Conservation (phyloP, 2,797 vertebrate genomes). For the Margarornis squamiger region DNA sequence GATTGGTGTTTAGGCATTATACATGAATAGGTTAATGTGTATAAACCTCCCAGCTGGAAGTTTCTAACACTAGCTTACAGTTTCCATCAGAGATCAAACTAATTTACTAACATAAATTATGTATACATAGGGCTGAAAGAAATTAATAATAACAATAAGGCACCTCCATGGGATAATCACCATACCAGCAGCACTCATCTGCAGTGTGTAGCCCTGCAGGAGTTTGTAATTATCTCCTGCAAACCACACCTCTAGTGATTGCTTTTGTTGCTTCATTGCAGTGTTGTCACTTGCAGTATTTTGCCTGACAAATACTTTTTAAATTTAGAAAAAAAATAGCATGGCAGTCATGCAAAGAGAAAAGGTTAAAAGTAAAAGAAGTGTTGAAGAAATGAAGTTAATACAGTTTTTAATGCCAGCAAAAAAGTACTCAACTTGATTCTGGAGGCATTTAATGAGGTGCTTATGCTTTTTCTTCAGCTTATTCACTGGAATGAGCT, state of each 20-base stretch:
- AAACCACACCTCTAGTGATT: conserved; percentile 63
- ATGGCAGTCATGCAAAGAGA: not conserved
- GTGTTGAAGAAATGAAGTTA: not conserved
- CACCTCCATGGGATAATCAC: conserved; percentile 75
- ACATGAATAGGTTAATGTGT: conserved; percentile 71
- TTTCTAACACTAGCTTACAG: conserved; percentile 68
- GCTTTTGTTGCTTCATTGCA: conserved; percentile 30
- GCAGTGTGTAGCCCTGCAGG: conserved; percentile 54
- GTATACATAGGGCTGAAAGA: conserved; percentile 64
- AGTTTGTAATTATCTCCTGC: conserved; percentile 68
- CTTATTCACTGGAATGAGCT: not conserved
- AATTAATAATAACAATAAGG: conserved; percentile 75
- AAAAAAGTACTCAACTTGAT: not conserved
- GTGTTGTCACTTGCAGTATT: not conserved
- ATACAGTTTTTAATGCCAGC: not conserved
- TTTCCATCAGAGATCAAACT: conserved; percentile 76
- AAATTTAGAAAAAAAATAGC: not conserved
- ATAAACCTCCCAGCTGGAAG: conserved; percentile 71
- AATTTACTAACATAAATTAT: conserved; percentile 79
- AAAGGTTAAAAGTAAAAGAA: not conserved
- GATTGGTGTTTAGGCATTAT: conserved; percentile 64
- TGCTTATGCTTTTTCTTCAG: not conserved
- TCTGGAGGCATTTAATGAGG: not conserved
- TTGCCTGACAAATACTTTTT: conserved; percentile 1
- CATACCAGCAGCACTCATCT: conserved; percentile 67